Conservation (phyloP, 1,140 invertebrate species). For the Tyrophagus putrescentiae region DNA sequence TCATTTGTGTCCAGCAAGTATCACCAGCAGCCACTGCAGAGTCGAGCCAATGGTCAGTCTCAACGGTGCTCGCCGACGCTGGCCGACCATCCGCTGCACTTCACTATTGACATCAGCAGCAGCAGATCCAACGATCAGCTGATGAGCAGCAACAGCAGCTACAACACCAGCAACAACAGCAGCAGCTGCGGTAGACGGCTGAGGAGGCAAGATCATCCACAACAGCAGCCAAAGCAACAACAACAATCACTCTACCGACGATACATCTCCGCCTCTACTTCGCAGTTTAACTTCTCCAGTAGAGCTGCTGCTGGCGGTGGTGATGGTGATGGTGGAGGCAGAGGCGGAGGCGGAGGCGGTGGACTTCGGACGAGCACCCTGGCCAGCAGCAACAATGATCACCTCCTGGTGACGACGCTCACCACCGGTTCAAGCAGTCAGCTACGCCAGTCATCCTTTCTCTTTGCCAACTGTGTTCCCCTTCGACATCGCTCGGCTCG, state of each 20-base stretch:
- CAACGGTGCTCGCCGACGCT: not conserved
- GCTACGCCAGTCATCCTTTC: not conserved
- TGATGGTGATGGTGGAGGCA: not conserved
- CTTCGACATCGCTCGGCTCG: constrained; percentile 36
- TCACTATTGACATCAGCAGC: not conserved
- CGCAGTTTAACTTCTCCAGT: not conserved
- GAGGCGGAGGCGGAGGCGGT: not conserved
- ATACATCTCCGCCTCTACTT: not conserved
- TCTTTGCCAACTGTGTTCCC: not conserved
- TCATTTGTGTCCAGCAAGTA: not conserved
- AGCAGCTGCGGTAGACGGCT: no score
- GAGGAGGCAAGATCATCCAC: no score
- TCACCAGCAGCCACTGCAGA: no score
- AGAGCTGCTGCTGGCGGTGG: not conserved
- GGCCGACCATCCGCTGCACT: not conserved
- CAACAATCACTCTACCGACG: no score
- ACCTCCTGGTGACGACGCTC: not conserved
- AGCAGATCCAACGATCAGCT: not conserved
- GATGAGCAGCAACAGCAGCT: no score
- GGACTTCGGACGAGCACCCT: not conserved
- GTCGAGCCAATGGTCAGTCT: no score
- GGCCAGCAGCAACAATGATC: no score
- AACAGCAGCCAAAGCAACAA: no score
- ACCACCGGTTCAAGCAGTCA: not conserved
- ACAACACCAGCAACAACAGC: no score